Evolutionary conservation across 1,140 invertebrate genomes (phyloP).

Genomic region (Pachypsylla venusta): DNA sequence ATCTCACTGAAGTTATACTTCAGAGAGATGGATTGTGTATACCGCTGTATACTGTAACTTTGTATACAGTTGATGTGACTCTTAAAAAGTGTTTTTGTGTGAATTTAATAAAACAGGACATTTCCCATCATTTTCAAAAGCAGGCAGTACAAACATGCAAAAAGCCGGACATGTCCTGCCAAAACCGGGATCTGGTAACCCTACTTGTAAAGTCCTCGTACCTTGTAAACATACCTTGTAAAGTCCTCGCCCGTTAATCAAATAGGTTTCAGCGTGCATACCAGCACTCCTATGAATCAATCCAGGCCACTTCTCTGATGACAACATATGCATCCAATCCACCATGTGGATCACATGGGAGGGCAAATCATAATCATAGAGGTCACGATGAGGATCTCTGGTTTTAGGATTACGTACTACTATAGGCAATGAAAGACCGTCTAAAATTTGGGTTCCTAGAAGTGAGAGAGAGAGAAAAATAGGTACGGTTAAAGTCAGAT

Average conservation of each 20-base stretch:
- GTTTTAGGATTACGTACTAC: slow-evolving; percentile 31
- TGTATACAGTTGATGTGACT: too few relatives aligned
- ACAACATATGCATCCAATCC: slow-evolving; percentile 18
- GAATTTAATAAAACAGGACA: too few relatives aligned
- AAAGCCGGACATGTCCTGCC: too few relatives aligned
- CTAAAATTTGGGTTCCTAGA: slow-evolving; percentile 25
- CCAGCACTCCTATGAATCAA: slow-evolving; percentile 17
- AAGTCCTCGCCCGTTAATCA: slow-evolving; percentile 34
- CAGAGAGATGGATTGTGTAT: too few relatives aligned
- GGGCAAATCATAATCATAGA: slow-evolving; percentile 29
- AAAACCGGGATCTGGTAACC: neutral
- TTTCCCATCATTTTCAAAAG: too few relatives aligned
- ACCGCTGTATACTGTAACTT: too few relatives aligned
- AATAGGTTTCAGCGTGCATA: slow-evolving; percentile 32
- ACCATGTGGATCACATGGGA: slow-evolving; percentile 15
- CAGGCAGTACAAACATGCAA: too few relatives aligned
- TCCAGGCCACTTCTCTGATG: slow-evolving; percentile 23
- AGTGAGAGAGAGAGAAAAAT: slow-evolving; percentile 27
- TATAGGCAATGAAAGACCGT: slow-evolving; percentile 26
- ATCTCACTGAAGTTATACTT: too few relatives aligned
- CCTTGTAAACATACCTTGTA: slow-evolving; percentile 11
- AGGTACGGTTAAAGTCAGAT: too few relatives aligned
- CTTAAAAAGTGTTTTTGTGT: too few relatives aligned
- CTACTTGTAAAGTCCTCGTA: slow-evolving; percentile 14
- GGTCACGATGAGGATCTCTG: slow-evolving; percentile 27